phyloP scores from a whole-genome alignment of 2,888 invertebrate species.

The Spilosoma lubricipeda region DNA sequence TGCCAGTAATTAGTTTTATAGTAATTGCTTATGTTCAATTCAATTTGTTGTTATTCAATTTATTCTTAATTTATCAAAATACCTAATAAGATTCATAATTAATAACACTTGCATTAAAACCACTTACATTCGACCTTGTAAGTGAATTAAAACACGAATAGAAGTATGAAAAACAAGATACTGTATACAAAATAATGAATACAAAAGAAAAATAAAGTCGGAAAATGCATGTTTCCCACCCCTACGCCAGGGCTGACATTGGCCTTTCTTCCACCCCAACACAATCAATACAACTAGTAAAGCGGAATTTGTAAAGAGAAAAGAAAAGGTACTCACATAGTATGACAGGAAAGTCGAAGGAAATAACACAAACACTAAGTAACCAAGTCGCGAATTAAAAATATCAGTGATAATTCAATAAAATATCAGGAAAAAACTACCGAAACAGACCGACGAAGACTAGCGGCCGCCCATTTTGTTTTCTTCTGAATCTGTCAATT shows the following conservation, averaged over 20 bases:
- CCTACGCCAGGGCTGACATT: conserved; percentile 72
- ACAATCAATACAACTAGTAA: conserved; percentile 77
- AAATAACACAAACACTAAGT: conserved; percentile 63
- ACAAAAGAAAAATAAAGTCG: conserved; percentile 28
- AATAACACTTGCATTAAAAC: not conserved
- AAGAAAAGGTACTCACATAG: conserved; percentile 65
- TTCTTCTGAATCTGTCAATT: conserved; percentile 60
- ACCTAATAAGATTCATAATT: not conserved
- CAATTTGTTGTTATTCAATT: too few relatives aligned
- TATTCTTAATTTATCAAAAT: not conserved
- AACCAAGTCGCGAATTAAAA: conserved; percentile 46
- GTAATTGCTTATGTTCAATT: too few relatives aligned
- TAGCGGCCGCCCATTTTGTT: conserved; percentile 76
- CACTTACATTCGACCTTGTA: not conserved
- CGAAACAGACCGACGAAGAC: conserved; percentile 52
- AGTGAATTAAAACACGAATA: not conserved
- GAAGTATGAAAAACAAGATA: conserved; percentile 3
- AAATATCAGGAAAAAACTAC: conserved; percentile 64
- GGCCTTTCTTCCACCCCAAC: conserved; percentile 70
- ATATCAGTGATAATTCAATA: conserved; percentile 55
- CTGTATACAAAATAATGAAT: not conserved
- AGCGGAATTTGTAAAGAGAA: conserved; percentile 53
- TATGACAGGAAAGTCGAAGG: conserved; percentile 61
- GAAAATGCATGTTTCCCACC: conserved; percentile 47
- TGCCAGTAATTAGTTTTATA: not conserved